Conservation (phyloP, 2,113 vertebrate species). For the Climacteris rufus region DNA sequence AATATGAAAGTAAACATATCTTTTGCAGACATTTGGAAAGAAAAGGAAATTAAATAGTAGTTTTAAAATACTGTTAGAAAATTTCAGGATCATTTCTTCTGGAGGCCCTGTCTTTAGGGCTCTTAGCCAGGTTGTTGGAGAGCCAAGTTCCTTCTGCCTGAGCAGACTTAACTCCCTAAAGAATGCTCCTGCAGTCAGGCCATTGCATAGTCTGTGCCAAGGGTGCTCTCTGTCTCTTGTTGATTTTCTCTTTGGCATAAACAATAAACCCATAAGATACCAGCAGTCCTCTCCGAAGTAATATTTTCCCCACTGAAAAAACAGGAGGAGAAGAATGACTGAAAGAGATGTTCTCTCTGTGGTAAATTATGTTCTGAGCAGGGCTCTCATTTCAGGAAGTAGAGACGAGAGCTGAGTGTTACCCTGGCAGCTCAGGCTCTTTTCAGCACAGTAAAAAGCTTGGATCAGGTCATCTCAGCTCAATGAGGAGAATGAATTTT, state of each 20-base stretch:
- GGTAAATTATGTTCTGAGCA: not conserved
- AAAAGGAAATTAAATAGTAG: not conserved
- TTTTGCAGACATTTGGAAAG: not conserved
- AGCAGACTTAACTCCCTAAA: not conserved
- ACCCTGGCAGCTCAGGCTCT: fast-evolving
- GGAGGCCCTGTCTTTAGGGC: not conserved
- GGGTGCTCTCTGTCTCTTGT: not conserved
- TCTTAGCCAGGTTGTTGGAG: not conserved
- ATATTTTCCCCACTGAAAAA: not conserved
- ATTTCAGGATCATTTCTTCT: not conserved
- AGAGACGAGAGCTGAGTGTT: not conserved
- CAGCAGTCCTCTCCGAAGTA: not conserved
- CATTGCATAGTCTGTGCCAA: not conserved
- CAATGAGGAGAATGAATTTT: not conserved
- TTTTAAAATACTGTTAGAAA: not conserved
- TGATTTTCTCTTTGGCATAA: not conserved
- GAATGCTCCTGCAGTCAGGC: not conserved
- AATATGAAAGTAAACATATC: not conserved
- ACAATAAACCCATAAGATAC: not conserved
- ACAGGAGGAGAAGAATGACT: not conserved
- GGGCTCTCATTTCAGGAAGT: fast-evolving
- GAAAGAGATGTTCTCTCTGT: not conserved
- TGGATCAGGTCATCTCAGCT: not conserved
- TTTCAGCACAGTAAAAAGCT: not conserved
- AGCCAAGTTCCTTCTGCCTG: not conserved